Base-by-base conservation (phyloP, 2,888 invertebrate species). In the Acanthosoma haemorrhoidale region DNA sequence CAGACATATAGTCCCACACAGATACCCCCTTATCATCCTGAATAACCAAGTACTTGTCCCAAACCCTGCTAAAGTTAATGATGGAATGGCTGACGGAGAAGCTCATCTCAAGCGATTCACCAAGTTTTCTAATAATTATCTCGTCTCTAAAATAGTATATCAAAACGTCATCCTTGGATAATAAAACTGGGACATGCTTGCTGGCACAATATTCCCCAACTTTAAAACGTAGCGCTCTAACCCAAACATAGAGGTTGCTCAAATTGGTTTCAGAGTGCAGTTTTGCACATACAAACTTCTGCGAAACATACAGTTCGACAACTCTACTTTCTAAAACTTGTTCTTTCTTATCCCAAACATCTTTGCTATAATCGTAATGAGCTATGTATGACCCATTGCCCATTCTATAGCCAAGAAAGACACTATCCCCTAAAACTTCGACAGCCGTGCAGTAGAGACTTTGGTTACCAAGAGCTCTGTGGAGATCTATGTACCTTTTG, bases 251-350 rank as follows among this genome's bases (percentile, higher is more conserved):
- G n/a, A 72, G 57, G 15, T 59, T 38, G 41, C 69, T 68, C 2
- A 60, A 39, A 29, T 41, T 15, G 9, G 1, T 41, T 39, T 69
- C 69, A 29, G 31, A 4, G 25, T 11, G n/a, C 15, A 72, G 32
- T 34, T 72, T 72, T 6, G 69, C 66, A n/a, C 70, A 70, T 36
- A 72, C 39, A 29, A 72, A 70, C n/a, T 70, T 70, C 21, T 67
- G 67, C 15, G 72, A 68, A n/a, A 63, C 67, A 16, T 70, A 60
- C 16, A 72, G n/a, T 18, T 72, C 38, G 2, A 61, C 39, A 2
- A 70, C 60, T 25, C 32, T 51, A 25, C 9, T 41, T 9, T n/a
- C 39, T 51, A 51, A 6, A 39, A 41, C 25, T 2, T 29, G 8
- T 4, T 16, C 15, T n/a, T 39, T 39, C 9, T 11, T 15, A 29